A percentile compares a stretch with the other conserved stretches of the same genome.
Conservation (phyloP, 2,113 vertebrate species). For the Penelope pileata region DNA sequence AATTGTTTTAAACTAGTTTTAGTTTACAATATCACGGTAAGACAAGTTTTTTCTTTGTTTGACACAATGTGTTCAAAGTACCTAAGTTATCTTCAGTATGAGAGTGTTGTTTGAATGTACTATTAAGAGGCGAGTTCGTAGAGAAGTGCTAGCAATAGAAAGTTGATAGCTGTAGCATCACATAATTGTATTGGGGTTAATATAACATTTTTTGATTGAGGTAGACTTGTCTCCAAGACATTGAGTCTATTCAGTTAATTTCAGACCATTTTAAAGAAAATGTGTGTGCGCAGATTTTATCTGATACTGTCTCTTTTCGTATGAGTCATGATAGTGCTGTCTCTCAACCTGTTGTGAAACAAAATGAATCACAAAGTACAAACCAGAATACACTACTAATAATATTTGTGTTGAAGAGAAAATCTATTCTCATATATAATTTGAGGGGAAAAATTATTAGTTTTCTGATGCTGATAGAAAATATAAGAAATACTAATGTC, state of each 20-base stretch:
- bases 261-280: neutral
- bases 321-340: neutral
- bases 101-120: neutral
- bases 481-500: slow-evolving; percentile 71
- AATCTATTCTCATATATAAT: slow-evolving; percentile 16
- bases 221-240: neutral
- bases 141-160: neutral
- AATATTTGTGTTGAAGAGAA: neutral
- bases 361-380: neutral
- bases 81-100: neutral
- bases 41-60: neutral
- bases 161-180: neutral
- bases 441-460: slow-evolving; percentile 27
- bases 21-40: neutral
- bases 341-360: neutral
- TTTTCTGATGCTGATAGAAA: slow-evolving; percentile 62
- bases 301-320: neutral
- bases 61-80: neutral
- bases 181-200: neutral
- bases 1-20: neutral
- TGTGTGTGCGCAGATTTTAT: neutral
- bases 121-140: neutral
- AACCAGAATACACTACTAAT: neutral
- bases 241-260: neutral
- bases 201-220: neutral